These are phyloP conservation scores for Drosophila azteca DNA, from an alignment of 1,140 invertebrate species.

Conservation along the genomic window DNA sequence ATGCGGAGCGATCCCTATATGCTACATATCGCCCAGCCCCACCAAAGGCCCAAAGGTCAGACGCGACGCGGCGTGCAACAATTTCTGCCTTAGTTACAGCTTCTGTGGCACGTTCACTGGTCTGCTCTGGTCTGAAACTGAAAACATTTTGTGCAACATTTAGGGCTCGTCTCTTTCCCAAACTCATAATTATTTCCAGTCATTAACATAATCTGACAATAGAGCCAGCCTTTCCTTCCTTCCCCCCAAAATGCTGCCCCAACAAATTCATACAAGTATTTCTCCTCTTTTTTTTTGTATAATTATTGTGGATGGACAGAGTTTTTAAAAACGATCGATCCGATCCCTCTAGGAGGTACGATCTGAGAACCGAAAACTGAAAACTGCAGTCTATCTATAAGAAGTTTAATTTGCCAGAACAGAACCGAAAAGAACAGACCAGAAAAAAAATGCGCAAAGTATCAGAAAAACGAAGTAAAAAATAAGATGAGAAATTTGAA, in stretches of 20 bases:
- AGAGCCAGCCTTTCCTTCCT: conserved; percentile 17
- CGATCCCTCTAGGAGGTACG: conserved; percentile 10
- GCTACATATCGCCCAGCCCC: neutral
- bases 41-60: conserved; percentile 66
- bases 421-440: too few relatives aligned
- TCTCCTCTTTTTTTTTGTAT: conserved; percentile 22
- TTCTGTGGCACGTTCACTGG: conserved; percentile 54
- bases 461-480: too few relatives aligned
- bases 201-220: conserved; percentile 78
- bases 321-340: conserved; percentile 6
- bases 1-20: neutral
- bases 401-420: neutral
- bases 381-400: conserved; percentile 27
- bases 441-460: too few relatives aligned
- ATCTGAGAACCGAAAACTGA: neutral
- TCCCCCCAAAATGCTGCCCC: conserved; percentile 32
- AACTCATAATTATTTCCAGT: conserved; percentile 68
- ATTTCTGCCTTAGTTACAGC: conserved; percentile 55
- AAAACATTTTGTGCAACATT: conserved; percentile 19
- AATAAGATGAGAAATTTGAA: neutral
- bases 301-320: conserved; percentile 33
- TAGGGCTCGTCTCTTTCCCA: conserved; percentile 22
- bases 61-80: conserved; percentile 50
- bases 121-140: neutral
- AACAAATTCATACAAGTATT: conserved; percentile 7